phyloP scores from a whole-genome alignment of 2,888 invertebrate genomes.

The Morpho achilles region DNA sequence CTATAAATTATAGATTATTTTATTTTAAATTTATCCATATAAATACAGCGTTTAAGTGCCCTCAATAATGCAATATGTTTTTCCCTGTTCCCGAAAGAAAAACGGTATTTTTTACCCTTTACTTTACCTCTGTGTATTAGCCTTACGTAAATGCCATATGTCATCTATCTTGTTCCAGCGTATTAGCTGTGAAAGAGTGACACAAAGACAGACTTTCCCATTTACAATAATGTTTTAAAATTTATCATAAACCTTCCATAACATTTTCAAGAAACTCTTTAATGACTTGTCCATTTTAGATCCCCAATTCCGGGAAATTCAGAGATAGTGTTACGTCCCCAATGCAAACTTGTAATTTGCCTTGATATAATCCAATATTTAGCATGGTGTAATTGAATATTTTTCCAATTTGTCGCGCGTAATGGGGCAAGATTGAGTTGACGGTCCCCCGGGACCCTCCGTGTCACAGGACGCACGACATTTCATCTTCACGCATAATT shows the following conservation, averaged over 20 bases:
- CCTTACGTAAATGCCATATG: background rate
- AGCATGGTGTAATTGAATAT: slow-evolving; percentile 78
- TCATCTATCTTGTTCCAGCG: slow-evolving; percentile 14
- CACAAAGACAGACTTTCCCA: too few species aligned
- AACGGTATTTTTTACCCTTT: too few species aligned
- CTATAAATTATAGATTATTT: too few species aligned
- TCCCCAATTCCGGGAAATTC: slow-evolving; percentile 5
- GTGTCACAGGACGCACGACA: slow-evolving; percentile 27
- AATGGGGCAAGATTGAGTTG: slow-evolving; percentile 79
- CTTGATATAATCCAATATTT: slow-evolving; percentile 78
- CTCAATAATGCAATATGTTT: too few species aligned
- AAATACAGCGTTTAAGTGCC: too few species aligned
- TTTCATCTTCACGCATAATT: slow-evolving; percentile 43
- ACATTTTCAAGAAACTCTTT: too few species aligned
- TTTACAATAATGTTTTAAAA: background rate
- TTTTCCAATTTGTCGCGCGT: slow-evolving; percentile 79
- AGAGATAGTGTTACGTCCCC: slow-evolving; percentile 47
- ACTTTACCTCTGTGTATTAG: background rate
- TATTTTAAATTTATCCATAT: too few species aligned
- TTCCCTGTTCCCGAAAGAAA: too few species aligned
- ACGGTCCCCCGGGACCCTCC: slow-evolving; percentile 50
- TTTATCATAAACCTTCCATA: too few species aligned
- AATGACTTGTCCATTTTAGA: too few species aligned
- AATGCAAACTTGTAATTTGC: slow-evolving; percentile 74
- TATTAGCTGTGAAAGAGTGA: too few species aligned